A percentile compares a stretch with the other conserved stretches of the same genome.
These are phyloP conservation scores for Dryocosmus kuriphilus DNA, from an alignment of 2,888 invertebrate species.

Conservation along the genomic window DNA sequence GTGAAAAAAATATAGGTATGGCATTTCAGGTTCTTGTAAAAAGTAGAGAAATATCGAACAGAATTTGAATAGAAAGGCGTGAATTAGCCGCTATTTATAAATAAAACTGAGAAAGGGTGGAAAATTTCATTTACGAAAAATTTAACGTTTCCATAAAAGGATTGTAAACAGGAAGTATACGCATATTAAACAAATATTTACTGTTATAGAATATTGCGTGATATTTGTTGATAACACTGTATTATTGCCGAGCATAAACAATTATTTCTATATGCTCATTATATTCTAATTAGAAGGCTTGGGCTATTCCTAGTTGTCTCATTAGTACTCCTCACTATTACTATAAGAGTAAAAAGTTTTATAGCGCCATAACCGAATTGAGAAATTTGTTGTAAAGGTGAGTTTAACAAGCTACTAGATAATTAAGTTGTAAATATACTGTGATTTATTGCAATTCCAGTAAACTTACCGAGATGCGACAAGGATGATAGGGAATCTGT, in stretches of 20 bases:
- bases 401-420: neutral
- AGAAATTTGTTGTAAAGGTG: neutral
- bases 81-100: neutral
- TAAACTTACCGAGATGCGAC: conserved; percentile 33
- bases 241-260: neutral
- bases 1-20: neutral
- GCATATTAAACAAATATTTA: neutral
- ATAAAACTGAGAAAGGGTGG: neutral
- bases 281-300: conserved; percentile 17
- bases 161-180: neutral
- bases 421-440: neutral
- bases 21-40: neutral
- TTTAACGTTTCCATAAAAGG: neutral
- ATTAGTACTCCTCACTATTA: conserved; percentile 1
- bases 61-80: neutral
- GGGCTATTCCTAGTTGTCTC: neutral
- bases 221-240: neutral
- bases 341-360: neutral
- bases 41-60: neutral
- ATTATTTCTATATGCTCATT: neutral
- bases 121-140: neutral
- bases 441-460: neutral
- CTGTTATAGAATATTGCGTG: neutral
- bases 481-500: conserved; percentile 21
- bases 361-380: neutral